Conservation (phyloP, 2,888 invertebrate genomes). For the Orthosia gothica region DNA sequence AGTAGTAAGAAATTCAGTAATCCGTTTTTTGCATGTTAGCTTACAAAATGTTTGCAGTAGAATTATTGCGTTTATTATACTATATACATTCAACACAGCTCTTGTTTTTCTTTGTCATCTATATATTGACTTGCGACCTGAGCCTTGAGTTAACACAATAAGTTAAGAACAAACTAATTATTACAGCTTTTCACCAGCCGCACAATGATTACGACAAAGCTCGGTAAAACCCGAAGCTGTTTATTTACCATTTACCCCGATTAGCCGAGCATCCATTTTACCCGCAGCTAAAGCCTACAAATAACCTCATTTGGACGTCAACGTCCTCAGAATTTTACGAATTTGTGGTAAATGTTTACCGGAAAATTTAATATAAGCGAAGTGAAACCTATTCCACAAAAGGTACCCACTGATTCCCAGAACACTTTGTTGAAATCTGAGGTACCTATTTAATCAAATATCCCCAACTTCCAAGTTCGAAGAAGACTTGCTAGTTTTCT, state of each 20-base stretch:
- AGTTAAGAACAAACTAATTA: slow-evolving; percentile 44
- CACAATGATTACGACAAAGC: slow-evolving; percentile 36
- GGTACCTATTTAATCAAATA: slow-evolving; percentile 32
- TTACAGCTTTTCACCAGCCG: slow-evolving; percentile 37
- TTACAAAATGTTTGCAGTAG: no score
- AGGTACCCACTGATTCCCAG: slow-evolving; percentile 21
- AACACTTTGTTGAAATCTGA: slow-evolving; percentile 33
- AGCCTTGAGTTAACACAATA: slow-evolving; percentile 17
- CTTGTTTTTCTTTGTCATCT: no score
- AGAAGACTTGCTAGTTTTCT: slow-evolving; percentile 1
- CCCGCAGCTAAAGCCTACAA: slow-evolving; percentile 55
- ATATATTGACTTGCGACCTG: background rate
- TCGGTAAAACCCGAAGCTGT: slow-evolving; percentile 55
- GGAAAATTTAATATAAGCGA: slow-evolving; percentile 37
- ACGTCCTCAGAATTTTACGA: slow-evolving; percentile 54
- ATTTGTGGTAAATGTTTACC: slow-evolving; percentile 53
- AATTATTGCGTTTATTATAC: no score
- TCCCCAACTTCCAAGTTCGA: slow-evolving; percentile 14
- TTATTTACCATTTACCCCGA: slow-evolving; percentile 63
- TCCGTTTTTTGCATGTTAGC: no score
- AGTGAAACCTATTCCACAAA: slow-evolving; percentile 32
- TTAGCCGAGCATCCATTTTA: slow-evolving; percentile 63
- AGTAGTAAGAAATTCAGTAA: no score
- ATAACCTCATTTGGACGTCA: slow-evolving; percentile 62
- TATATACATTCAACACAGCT: no score